Base-by-base conservation (phyloP, 1,140 invertebrate genomes). In the Lucilia cuprina region DNA sequence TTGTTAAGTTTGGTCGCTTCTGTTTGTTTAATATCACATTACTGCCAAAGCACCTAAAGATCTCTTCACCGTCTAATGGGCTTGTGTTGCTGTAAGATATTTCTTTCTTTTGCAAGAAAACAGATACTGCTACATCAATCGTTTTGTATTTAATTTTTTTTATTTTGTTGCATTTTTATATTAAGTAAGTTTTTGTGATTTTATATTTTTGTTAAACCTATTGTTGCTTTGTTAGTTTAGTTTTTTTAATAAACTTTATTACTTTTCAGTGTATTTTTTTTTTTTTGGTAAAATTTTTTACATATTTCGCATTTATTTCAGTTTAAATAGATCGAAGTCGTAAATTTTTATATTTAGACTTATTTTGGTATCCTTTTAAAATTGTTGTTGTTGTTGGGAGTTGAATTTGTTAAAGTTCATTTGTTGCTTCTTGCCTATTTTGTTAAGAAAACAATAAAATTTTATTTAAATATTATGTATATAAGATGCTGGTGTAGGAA, bases 391-490 rank as follows among this genome's bases (percentile, higher is more conserved):
- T 12, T 21, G 13, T 21, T 70, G 10, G n/a, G 25, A 70, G 7
- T 70, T 70, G 19, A 70, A 10, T 70, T 70, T 70, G 65, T 55
- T 55, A 55, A 55, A 70, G 65, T 70, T 70, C 55, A 60, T 60
- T 60, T 60, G n/a, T 60, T 60, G 55, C 55, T 60, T 60, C 25
- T 17, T n/a, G 55, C 14, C 14, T 60, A 60, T 60, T 70, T 70
- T 70, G 65, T 25, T 21, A 19, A 70, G 65, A 70, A 70, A 21
- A 70, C 65, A 70, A 70, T 70, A 70, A 70, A 70, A 70, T 70
- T 70, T 70, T 70, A 70, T 70, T 70, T 70, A 21, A 70, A 70
- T 70, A 70, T 70, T 70, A 70, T 70, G 65, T 10, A 25, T 70
- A 70, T 70, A 70, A 70, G 19, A 21, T 21, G 21, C 65, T 9